Evolutionary conservation across 1,140 invertebrate species (phyloP).

Genomic region (Bombus polaris): DNA sequence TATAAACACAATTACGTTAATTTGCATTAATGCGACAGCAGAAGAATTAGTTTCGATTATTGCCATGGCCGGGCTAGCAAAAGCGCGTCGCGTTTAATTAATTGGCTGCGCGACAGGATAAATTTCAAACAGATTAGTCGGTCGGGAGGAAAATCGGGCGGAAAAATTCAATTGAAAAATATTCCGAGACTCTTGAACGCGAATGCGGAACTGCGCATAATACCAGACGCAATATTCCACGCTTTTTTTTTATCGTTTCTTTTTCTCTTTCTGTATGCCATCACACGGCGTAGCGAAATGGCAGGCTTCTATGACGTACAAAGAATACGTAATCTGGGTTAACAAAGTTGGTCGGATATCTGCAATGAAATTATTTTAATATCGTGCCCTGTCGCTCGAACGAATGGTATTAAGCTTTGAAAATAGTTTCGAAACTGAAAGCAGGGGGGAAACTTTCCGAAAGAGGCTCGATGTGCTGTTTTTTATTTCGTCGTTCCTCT

Average conservation of each 20-base stretch:
- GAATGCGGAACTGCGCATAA: slow-evolving; percentile 5
- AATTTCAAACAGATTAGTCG: slow-evolving; percentile 38
- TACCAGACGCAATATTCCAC: slow-evolving; percentile 18
- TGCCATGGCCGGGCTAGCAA: background rate
- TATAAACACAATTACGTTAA: slow-evolving; percentile 13
- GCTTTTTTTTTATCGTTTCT: too few relatives aligned
- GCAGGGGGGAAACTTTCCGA: background rate
- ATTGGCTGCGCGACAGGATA: background rate
- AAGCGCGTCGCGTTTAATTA: slow-evolving; percentile 10
- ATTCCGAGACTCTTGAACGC: slow-evolving; percentile 10
- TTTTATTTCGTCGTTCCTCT: background rate
- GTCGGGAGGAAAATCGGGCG: background rate
- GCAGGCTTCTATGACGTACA: slow-evolving; percentile 15
- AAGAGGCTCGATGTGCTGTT: background rate
- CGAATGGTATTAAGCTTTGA: slow-evolving; percentile 2
- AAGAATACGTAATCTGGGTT: slow-evolving; percentile 33
- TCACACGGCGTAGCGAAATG: background rate
- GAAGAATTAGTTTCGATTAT: slow-evolving; percentile 4
- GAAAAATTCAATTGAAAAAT: slow-evolving; percentile 28
- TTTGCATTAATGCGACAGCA: background rate
- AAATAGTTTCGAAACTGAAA: slow-evolving; percentile 1
- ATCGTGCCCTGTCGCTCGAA: slow-evolving; percentile 1
- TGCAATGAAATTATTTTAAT: slow-evolving; percentile 5
- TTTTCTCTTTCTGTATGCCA: background rate
- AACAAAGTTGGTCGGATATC: slow-evolving; percentile 19